Evolutionary conservation across 2,797 vertebrate genomes (phyloP).

Genomic region (Lophotriccus pileatus): DNA sequence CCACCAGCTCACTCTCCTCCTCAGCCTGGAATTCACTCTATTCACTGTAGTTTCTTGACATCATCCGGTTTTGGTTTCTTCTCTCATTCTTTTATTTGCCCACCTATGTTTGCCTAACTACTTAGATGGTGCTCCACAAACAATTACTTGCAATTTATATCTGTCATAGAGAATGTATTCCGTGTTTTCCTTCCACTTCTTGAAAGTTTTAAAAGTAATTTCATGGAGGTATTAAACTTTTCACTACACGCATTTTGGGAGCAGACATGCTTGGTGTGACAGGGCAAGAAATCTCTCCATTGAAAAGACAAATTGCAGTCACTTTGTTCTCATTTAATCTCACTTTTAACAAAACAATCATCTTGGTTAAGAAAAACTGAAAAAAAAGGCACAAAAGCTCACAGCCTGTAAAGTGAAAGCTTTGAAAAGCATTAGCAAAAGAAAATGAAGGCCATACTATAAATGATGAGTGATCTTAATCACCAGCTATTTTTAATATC

Average conservation of each 20-base stretch:
- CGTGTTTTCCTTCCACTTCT: background rate
- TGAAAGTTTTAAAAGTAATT: background rate
- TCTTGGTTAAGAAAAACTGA: background rate
- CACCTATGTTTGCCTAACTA: conserved; percentile 15
- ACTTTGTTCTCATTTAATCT: conserved; percentile 7
- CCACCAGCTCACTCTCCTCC: background rate
- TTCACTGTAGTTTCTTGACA: background rate
- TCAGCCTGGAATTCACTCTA: background rate
- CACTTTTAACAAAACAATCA: conserved; percentile 37
- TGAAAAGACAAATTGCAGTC: conserved; percentile 16
- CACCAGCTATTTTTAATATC: background rate
- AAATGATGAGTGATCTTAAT: background rate
- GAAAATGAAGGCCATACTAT: background rate
- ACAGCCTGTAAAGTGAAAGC: background rate
- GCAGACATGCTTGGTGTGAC: background rate
- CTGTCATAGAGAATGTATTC: background rate
- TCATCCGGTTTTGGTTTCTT: background rate
- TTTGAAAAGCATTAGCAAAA: conserved; percentile 3
- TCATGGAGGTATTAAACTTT: background rate
- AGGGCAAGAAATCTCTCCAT: background rate
- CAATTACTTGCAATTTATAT: background rate
- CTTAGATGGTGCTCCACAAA: background rate
- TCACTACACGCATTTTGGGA: background rate
- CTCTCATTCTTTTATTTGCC: background rate
- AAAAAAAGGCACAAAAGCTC: background rate